Conservation (phyloP, 2,113 vertebrate genomes). For the Serinus canaria region DNA sequence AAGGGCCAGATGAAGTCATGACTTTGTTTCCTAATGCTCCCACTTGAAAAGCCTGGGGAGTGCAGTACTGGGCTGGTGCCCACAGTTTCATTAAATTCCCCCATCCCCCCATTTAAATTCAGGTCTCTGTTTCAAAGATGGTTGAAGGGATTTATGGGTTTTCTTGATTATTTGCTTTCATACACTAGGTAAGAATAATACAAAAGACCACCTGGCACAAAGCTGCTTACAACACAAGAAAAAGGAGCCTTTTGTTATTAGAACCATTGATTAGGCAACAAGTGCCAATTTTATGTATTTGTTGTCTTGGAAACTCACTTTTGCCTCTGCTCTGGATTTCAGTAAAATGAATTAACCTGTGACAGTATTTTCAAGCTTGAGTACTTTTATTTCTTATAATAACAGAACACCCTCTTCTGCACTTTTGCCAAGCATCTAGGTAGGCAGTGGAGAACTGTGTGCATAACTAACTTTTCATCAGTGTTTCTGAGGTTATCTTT, state of each 20-base stretch:
- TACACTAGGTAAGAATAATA: slow-evolving; percentile 9
- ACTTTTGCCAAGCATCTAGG: not conserved
- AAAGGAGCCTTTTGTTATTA: slow-evolving; percentile 36
- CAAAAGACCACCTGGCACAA: slow-evolving; percentile 21
- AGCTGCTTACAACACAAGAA: not conserved
- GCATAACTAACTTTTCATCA: not conserved
- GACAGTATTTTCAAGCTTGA: not conserved
- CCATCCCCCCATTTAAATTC: not conserved
- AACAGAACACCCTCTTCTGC: not conserved
- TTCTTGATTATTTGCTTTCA: slow-evolving; percentile 34
- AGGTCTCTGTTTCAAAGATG: not conserved
- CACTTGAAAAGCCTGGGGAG: not conserved
- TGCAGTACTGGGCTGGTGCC: not conserved
- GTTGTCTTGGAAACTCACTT: slow-evolving; percentile 18
- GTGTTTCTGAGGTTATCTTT: not conserved
- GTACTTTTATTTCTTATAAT: not conserved
- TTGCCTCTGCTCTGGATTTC: slow-evolving; percentile 1
- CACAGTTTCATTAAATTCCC: not conserved
- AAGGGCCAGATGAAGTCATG: not conserved
- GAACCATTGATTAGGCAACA: not conserved
- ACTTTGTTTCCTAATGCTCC: not conserved
- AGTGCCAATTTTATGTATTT: not conserved
- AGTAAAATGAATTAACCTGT: slow-evolving; percentile 1
- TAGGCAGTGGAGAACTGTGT: not conserved
- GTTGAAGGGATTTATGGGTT: slow-evolving; percentile 23